Conservation (phyloP, 2,888 invertebrate species). For the Seira sanloemensis region DNA sequence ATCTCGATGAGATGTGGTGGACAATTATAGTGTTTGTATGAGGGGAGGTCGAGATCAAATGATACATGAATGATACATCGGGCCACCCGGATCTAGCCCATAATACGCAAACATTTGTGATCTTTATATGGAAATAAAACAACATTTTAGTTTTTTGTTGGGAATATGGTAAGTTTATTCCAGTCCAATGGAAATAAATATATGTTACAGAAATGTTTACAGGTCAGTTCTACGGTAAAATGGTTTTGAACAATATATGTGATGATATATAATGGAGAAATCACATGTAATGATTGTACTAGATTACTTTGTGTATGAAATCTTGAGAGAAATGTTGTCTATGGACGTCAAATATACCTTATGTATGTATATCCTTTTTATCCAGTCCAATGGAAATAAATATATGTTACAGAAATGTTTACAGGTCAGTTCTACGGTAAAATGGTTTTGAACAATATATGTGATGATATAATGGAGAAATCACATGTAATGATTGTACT, state of each 20-base stretch:
- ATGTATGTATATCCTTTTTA: no score
- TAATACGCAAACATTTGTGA: no score
- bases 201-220: neutral
- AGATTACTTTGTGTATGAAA: neutral
- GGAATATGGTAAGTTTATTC: no score
- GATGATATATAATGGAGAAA: conserved; percentile 1
- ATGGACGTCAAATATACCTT: neutral
- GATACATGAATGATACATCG: no score
- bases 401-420: neutral
- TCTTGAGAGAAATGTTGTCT: neutral
- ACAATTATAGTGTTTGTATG: no score
- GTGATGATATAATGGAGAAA: neutral
- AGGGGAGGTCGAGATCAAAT: no score
- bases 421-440: neutral
- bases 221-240: neutral
- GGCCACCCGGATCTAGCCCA: no score
- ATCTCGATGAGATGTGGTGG: no score
- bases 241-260: neutral
- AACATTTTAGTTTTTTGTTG: no score
- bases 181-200: no score
- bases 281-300: neutral
- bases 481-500: neutral
- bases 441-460: neutral
- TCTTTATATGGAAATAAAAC: no score
- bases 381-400: no score